Conservation (phyloP, 2,113 vertebrate species). For the Passer domesticus region DNA sequence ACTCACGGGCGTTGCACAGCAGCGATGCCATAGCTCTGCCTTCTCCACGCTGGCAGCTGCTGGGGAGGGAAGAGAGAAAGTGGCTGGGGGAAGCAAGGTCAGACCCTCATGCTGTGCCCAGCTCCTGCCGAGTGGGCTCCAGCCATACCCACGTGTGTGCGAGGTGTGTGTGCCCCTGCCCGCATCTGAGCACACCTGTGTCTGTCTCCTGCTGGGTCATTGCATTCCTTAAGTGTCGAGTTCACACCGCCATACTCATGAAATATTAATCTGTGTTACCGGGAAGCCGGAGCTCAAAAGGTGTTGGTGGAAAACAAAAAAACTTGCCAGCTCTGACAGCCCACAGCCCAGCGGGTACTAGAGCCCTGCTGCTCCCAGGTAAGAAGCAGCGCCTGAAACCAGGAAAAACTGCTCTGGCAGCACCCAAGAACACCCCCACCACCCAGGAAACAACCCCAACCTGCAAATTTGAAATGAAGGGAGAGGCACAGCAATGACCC, state of each 20-base stretch:
- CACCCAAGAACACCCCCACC: neutral
- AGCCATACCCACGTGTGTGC: rapidly evolving
- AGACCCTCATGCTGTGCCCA: neutral
- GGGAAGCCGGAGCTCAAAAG: neutral
- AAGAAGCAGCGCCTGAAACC: neutral
- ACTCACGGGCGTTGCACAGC: constrained; percentile 73
- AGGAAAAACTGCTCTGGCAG: neutral
- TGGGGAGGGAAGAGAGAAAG: constrained; percentile 1
- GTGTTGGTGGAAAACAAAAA: neutral
- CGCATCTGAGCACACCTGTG: rapidly evolving
- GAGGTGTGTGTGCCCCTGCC: neutral
- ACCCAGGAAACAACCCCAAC: rapidly evolving
- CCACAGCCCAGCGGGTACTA: rapidly evolving
- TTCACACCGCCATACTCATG: neutral
- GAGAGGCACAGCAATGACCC: neutral
- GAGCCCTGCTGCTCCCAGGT: neutral
- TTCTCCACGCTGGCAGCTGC: neutral
- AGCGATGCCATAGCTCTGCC: constrained; percentile 65
- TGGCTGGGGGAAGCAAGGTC: neutral
- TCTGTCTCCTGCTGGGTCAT: constrained; percentile 11
- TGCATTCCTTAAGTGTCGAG: constrained; percentile 7
- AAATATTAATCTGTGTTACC: constrained; percentile 49
- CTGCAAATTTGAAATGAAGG: neutral
- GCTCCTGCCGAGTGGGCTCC: rapidly evolving
- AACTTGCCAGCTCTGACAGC: rapidly evolving